phyloP scores from a whole-genome alignment of 2,113 vertebrate species.

The Puntigrus tetrazona region DNA sequence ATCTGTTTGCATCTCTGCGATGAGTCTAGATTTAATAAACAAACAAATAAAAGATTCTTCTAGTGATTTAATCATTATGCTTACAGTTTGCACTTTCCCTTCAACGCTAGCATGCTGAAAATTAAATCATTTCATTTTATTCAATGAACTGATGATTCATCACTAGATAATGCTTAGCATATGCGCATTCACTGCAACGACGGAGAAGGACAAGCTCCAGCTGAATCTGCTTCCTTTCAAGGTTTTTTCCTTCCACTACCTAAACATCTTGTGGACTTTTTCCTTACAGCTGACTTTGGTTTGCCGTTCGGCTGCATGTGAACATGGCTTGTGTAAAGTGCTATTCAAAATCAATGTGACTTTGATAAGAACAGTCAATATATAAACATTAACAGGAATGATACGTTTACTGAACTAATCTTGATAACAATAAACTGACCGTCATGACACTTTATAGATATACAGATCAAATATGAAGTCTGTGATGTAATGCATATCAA shows the following conservation, averaged over 20 bases:
- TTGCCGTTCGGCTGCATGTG: not conserved
- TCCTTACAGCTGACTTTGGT: not conserved
- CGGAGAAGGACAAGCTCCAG: not conserved
- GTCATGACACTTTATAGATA: too few relatives aligned
- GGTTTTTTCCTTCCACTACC: not conserved
- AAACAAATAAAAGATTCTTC: not conserved
- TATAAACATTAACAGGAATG: not conserved
- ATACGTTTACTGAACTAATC: too few relatives aligned
- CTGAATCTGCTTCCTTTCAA: not conserved
- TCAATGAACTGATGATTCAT: not conserved
- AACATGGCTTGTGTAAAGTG: not conserved
- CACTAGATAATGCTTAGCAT: not conserved
- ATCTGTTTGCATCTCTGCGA: not conserved
- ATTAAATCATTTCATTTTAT: not conserved
- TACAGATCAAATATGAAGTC: not conserved
- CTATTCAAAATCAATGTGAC: not conserved
- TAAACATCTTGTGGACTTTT: not conserved
- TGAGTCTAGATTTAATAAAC: not conserved
- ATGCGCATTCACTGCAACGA: not conserved
- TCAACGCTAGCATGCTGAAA: not conserved
- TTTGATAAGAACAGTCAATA: not conserved
- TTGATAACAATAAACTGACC: too few relatives aligned
- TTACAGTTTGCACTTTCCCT: not conserved
- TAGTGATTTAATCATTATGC: not conserved
- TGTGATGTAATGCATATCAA: not conserved